These are phyloP conservation scores for Marisa cornuarietis DNA, from an alignment of 1,140 invertebrate species.

Conservation along the genomic window DNA sequence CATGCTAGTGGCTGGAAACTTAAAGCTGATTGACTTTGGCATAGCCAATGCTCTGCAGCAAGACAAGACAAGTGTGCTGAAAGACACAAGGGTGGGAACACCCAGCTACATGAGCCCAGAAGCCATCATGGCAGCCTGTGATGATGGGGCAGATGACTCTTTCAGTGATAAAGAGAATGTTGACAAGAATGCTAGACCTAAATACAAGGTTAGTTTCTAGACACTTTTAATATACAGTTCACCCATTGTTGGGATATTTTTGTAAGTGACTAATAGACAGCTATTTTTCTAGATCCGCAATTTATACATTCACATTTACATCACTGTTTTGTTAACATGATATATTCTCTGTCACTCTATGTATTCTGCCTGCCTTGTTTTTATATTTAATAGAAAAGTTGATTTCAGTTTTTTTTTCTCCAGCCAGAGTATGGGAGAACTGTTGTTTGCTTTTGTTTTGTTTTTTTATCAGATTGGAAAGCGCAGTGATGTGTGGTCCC, in stretches of 20 bases:
- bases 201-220: constrained; percentile 46
- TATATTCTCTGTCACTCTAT: no score
- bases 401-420: no score
- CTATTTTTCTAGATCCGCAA: no score
- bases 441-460: no score
- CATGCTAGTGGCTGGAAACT: constrained; percentile 82
- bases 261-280: no score
- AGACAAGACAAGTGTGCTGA: constrained; percentile 90
- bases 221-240: neutral
- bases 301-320: no score
- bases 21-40: constrained; percentile 98
- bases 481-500: constrained; percentile 96
- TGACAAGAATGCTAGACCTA: constrained; percentile 30
- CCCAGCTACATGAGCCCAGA: constrained; percentile 98
- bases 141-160: constrained; percentile 33
- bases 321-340: no score
- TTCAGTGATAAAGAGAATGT: constrained; percentile 17
- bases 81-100: constrained; percentile 82
- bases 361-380: no score
- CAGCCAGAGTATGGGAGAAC: no score
- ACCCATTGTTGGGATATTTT: neutral
- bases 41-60: constrained; percentile 90
- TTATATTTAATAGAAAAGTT: no score
- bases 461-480: constrained; percentile 78
- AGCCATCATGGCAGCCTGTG: constrained; percentile 74